A percentile compares a stretch with the other conserved stretches of the same genome.
Conservation (phyloP, 2,113 vertebrate species). For the Herpetotheres cachinnans region DNA sequence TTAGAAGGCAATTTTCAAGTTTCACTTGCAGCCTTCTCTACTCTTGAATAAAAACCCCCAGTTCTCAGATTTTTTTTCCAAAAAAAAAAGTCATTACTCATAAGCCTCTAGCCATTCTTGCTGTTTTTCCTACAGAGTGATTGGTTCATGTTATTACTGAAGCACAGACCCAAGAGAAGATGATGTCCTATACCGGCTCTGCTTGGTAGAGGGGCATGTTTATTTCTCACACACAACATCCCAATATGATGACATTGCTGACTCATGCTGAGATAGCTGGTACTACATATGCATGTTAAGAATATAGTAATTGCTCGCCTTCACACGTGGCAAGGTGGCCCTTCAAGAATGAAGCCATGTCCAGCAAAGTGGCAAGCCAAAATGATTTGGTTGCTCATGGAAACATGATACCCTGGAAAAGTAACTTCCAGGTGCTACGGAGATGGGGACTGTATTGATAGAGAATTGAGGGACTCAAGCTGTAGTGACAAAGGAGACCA, state of each 20-base stretch:
- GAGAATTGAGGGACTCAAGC: not conserved
- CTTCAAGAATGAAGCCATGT: not conserved
- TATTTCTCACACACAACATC: not conserved
- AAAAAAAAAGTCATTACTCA: not conserved
- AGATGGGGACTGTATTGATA: accelerated
- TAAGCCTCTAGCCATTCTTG: not conserved
- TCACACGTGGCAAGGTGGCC: accelerated
- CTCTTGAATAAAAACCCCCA: not conserved
- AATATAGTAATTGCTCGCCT: accelerated
- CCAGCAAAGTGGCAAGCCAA: not conserved
- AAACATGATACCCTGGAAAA: not conserved
- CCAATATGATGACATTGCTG: not conserved
- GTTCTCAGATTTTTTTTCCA: not conserved
- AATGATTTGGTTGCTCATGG: not conserved
- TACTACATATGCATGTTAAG: accelerated
- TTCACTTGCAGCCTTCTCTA: not conserved
- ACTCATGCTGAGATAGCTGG: not conserved
- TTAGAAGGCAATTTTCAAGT: not conserved
- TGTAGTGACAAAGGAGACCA: not conserved
- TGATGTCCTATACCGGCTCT: not conserved
- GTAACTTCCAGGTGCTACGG: accelerated
- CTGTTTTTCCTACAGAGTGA: not conserved
- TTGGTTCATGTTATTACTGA: not conserved
- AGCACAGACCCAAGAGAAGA: not conserved
- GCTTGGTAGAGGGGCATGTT: not conserved